Conservation (phyloP, 2,113 vertebrate genomes). For the Anseranas semipalmata region DNA sequence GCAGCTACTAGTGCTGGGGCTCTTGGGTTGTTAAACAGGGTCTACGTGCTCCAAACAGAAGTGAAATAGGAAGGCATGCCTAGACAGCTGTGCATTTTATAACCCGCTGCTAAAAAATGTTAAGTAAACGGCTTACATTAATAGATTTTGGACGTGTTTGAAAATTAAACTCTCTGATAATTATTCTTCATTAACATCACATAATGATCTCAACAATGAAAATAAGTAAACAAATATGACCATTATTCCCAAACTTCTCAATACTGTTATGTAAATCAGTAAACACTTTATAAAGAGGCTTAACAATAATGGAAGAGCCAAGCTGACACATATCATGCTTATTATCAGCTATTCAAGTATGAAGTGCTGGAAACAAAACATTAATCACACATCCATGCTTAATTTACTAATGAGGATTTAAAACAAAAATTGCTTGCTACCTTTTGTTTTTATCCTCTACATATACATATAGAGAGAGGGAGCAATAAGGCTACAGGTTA, state of each 20-base stretch:
- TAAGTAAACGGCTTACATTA: background rate
- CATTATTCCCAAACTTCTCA: background rate
- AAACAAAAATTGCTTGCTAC: background rate
- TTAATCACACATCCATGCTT: constrained; percentile 18
- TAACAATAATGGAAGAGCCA: background rate
- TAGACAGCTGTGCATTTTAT: background rate
- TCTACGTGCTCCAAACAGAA: background rate
- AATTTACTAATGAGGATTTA: constrained; percentile 36
- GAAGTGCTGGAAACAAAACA: constrained; percentile 34
- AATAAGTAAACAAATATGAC: background rate
- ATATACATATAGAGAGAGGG: background rate
- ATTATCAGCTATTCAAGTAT: constrained; percentile 6
- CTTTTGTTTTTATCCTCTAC: background rate
- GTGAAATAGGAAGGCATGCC: background rate
- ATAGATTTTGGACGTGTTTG: background rate
- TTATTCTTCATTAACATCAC: background rate
- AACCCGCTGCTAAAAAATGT: background rate
- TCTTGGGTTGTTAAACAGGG: background rate
- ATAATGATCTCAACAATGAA: background rate
- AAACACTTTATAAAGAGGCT: constrained; percentile 6
- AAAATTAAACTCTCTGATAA: constrained; percentile 3
- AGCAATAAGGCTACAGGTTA: background rate
- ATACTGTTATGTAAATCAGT: background rate
- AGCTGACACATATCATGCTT: background rate
- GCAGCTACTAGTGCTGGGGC: background rate